Evolutionary conservation across 2,888 invertebrate genomes (phyloP), one percentile per base, ranked within the genome.

Genomic region (Eupithecia subumbrata): DNA sequence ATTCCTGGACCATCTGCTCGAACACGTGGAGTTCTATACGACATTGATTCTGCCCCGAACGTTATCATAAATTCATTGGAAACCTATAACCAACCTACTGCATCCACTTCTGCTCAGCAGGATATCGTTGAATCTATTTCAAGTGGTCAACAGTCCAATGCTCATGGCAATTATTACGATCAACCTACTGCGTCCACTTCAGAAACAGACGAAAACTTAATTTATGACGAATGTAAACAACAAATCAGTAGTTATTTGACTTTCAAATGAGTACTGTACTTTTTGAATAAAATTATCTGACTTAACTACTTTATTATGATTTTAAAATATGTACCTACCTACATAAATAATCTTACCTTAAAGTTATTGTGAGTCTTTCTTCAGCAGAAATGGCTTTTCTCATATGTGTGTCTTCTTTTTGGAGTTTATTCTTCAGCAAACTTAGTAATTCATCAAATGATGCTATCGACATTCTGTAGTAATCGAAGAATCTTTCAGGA

Each of bases 201-300:
- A 68, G 68, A 68, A 68, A 68, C 68, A 68, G 68, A 68, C 68
- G 68, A 68, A 68, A 68, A 68, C 68, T 68, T 68, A 68, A 68
- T 68, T 68, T 68, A 68, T 68, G 68, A 68, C 68, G 68, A 68
- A 68, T 68, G 43, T 68, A 68, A 68, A 68, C 68, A 68, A 68
- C 68, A 68, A 68, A 68, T 68, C 68, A 68, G 68, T 68, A 68
- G 25, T 68, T 68, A 68, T 43, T 68, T 68, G 68, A 68, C 68
- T 68, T 68, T 68, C 45, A 68, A 68, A 68, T 68, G 68, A 68
- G 68, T 68, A 68, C 68, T 68, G 68, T 68, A 68, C 68, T 68
- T 68, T 68, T 68, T 68, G 45, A 68, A 68, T 68, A 68, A 68
- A 68, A 68, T 68, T 68, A 68, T 68, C 68, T 68, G 68, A 68